phyloP scores from a whole-genome alignment of 2,797 vertebrate species.

The Sebastes kiyomatsui region DNA sequence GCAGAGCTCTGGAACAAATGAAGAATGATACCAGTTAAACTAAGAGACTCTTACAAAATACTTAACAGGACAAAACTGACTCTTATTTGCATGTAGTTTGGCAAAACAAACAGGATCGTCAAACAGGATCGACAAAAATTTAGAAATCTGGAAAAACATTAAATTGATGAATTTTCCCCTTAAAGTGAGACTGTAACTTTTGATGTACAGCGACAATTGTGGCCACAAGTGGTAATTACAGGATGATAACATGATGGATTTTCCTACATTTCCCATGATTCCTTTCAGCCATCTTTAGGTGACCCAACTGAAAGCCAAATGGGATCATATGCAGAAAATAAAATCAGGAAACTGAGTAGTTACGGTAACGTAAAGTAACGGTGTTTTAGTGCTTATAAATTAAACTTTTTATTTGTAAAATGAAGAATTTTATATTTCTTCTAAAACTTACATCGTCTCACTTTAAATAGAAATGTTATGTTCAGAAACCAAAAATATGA shows the following conservation, averaged over 20 bases:
- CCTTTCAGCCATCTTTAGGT: background rate
- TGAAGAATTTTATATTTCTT: background rate
- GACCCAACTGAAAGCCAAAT: background rate
- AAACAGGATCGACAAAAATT: background rate
- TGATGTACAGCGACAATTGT: background rate
- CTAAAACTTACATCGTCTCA: background rate
- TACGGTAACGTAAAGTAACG: background rate
- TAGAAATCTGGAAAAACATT: background rate
- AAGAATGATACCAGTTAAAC: background rate
- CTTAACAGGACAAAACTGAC: background rate
- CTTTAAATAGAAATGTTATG: background rate
- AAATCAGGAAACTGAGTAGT: background rate
- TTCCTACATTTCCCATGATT: conserved; percentile 2
- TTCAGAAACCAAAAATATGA: background rate
- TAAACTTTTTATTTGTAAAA: background rate
- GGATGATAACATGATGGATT: background rate
- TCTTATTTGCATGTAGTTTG: background rate
- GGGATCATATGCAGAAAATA: background rate
- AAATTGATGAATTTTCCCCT: background rate
- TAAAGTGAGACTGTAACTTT: background rate
- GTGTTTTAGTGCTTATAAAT: background rate
- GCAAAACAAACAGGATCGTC: background rate
- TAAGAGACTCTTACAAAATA: background rate
- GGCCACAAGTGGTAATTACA: background rate
- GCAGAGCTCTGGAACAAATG: background rate